phyloP scores from a whole-genome alignment of 2,888 invertebrate species.

The Tachina fera region DNA sequence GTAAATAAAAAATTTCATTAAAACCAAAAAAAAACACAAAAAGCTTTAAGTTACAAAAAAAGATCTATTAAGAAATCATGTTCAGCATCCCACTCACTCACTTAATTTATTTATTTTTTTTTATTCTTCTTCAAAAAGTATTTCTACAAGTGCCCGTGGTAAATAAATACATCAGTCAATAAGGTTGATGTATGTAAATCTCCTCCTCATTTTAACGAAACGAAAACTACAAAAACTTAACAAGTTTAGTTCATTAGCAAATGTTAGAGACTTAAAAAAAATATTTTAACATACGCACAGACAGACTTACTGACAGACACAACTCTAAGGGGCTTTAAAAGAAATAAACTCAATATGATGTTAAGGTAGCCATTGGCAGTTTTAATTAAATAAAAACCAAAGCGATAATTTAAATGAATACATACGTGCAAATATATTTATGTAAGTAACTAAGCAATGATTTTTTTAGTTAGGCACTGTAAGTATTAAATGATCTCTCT shows the following conservation, averaged over 20 bases:
- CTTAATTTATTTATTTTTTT: not conserved
- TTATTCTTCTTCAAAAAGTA: not conserved
- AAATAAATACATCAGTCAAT: slow-evolving; percentile 49
- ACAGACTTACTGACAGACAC: not conserved
- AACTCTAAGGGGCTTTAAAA: not conserved
- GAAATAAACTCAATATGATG: slow-evolving; percentile 41
- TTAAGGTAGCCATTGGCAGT: slow-evolving; percentile 54
- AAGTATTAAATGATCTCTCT: too few species aligned
- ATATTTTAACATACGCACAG: not conserved
- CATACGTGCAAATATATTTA: not conserved
- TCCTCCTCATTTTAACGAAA: slow-evolving; percentile 46
- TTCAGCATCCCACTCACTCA: slow-evolving; percentile 55
- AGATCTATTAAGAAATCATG: slow-evolving; percentile 48
- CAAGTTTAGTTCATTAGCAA: slow-evolving; percentile 67
- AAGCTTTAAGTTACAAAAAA: slow-evolving; percentile 16
- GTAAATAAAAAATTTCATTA: slow-evolving; percentile 20
- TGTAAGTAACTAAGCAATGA: too few species aligned
- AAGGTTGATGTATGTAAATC: slow-evolving; percentile 56
- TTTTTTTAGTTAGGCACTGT: too few species aligned
- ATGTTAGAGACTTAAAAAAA: slow-evolving; percentile 26
- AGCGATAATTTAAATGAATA: slow-evolving; percentile 36
- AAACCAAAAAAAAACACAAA: slow-evolving; percentile 7
- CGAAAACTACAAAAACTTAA: slow-evolving; percentile 48
- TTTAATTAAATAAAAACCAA: slow-evolving; percentile 47
- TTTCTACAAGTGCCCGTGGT: slow-evolving; percentile 12